phyloP scores from a whole-genome alignment of 2,797 vertebrate species.

The Varecia variegata region DNA sequence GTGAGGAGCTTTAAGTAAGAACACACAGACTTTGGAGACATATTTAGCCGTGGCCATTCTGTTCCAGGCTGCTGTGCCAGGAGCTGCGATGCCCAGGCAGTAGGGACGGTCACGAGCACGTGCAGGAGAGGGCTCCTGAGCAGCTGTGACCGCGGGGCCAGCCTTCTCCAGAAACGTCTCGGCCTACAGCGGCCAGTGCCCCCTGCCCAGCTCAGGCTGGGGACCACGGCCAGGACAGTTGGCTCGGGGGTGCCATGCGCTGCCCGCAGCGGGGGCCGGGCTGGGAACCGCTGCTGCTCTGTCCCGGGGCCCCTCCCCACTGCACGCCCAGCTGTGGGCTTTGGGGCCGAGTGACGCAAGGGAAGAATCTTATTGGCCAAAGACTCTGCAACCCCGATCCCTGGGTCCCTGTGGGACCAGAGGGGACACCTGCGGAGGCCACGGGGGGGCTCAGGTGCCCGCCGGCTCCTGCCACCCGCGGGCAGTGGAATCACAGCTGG shows the following conservation, averaged over 20 bases:
- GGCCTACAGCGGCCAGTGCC: background rate
- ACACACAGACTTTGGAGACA: fast-evolving
- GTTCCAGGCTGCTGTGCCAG: fast-evolving
- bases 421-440: background rate
- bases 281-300: fast-evolving
- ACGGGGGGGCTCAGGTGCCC: too few relatives aligned
- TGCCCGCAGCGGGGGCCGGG: background rate
- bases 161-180: background rate
- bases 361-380: too few relatives aligned
- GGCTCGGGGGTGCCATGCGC: too few relatives aligned
- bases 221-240: background rate
- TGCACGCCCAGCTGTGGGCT: too few relatives aligned
- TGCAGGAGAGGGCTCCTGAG: fast-evolving
- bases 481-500: too few relatives aligned
- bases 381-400: too few relatives aligned
- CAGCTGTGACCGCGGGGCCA: fast-evolving
- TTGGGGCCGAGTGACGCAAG: too few relatives aligned
- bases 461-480: background rate
- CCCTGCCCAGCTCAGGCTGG: background rate
- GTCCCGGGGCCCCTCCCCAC: fast-evolving
- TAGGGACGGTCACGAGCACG: background rate
- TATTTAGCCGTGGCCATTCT: fast-evolving
- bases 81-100: background rate
- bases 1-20: background rate
- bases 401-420: too few relatives aligned